phyloP scores from a whole-genome alignment of 92 coral and sea anemone species.

The Porites lobata region DNA sequence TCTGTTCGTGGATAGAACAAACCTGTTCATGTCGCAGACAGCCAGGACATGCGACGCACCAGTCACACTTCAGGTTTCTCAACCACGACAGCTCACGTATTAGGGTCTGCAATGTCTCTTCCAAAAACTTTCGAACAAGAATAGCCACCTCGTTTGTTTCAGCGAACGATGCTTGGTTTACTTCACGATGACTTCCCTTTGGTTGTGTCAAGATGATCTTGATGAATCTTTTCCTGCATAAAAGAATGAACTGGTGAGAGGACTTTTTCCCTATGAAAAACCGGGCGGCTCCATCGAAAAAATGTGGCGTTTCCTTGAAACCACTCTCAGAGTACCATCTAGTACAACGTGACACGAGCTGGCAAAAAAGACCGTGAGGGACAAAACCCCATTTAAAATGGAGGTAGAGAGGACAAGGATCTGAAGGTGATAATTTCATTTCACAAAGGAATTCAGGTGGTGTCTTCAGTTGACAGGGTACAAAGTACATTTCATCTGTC shows the following conservation, averaged over 20 bases:
- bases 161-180: not conserved
- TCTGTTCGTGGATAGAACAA: slow-evolving; percentile 24
- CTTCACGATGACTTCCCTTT: not conserved
- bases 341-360: slow-evolving; percentile 55
- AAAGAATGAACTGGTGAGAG: not conserved
- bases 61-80: slow-evolving; percentile 25
- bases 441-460: not conserved
- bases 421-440: not conserved
- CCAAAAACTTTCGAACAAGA: slow-evolving; percentile 14
- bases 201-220: not conserved
- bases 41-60: slow-evolving; percentile 48
- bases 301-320: not conserved
- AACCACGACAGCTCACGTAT: slow-evolving; percentile 53
- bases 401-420: slow-evolving; percentile 57
- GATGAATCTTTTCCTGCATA: not conserved
- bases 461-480: not conserved
- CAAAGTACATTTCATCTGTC: slow-evolving; percentile 4
- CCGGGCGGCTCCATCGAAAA: slow-evolving; percentile 41
- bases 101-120: slow-evolving; percentile 23
- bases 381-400: slow-evolving; percentile 58
- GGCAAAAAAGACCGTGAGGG: slow-evolving; percentile 60
- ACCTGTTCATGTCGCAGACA: slow-evolving; percentile 10
- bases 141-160: not conserved
- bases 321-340: slow-evolving; percentile 38
- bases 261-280: not conserved